Percentiles rank a stretch among this genome's conserved stretches.
Conservation (phyloP, 1,140 invertebrate genomes). For the Platyura marginata region DNA sequence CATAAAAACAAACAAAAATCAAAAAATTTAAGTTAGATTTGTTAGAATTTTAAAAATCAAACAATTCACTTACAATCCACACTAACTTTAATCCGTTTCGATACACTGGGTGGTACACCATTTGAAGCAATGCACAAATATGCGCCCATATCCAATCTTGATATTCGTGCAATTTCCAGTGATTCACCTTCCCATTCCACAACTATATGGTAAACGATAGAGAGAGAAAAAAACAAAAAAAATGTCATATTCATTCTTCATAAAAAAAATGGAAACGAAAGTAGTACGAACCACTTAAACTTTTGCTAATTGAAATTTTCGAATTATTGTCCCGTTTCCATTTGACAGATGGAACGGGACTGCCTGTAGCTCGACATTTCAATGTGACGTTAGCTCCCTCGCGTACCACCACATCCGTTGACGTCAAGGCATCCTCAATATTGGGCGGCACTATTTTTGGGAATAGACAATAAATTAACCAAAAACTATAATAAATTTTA, state of each 20-base stretch:
- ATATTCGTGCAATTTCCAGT: constrained; percentile 70
- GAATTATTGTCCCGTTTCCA: constrained; percentile 79
- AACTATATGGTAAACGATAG: constrained; percentile 35
- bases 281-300: constrained; percentile 27
- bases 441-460: constrained; percentile 72
- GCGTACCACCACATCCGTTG: constrained; percentile 76
- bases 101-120: constrained; percentile 62
- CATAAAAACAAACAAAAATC: background rate
- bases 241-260: background rate
- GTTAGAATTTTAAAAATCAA: background rate
- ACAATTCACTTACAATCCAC: constrained; percentile 68
- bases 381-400: constrained; percentile 79
- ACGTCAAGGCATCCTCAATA: constrained; percentile 75
- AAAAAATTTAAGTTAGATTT: background rate
- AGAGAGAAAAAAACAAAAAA: background rate
- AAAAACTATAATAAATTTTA: no score
- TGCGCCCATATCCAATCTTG: constrained; percentile 74
- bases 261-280: background rate
- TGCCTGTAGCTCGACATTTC: constrained; percentile 73
- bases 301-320: constrained; percentile 68
- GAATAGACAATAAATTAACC: no score
- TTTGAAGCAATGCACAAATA: constrained; percentile 76
- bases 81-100: constrained; percentile 80
- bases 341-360: constrained; percentile 68
- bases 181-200: constrained; percentile 62